Conservation (phyloP, 2,797 vertebrate species). For the Pantherophis alleghaniensis region DNA sequence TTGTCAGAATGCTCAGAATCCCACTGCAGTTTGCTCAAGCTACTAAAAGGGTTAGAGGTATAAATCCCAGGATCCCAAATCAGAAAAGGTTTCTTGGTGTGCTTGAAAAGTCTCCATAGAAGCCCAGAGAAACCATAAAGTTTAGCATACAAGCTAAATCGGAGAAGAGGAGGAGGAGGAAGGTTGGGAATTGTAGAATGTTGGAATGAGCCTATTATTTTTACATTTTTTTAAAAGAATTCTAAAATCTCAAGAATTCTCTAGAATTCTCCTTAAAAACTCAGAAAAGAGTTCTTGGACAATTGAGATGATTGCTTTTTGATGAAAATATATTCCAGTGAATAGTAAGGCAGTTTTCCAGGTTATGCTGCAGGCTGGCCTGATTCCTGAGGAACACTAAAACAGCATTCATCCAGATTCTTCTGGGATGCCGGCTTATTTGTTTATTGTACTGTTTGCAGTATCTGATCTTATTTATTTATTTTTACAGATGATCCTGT, state of each 20-base stretch:
- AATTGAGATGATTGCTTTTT: neutral
- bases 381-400: slow-evolving; percentile 1
- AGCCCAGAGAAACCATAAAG: neutral
- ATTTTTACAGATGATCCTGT: slow-evolving; percentile 4
- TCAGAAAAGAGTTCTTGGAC: neutral
- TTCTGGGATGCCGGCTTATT: neutral
- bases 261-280: neutral
- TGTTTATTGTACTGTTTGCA: slow-evolving; percentile 11
- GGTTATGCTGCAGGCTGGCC: neutral
- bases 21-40: neutral
- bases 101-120: neutral
- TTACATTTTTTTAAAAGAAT: neutral
- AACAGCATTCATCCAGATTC: neutral
- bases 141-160: neutral
- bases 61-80: neutral
- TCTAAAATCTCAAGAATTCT: neutral
- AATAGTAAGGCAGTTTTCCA: neutral
- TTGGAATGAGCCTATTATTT: neutral
- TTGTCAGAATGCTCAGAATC: neutral
- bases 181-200: neutral
- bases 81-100: neutral
- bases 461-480: neutral
- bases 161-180: neutral
- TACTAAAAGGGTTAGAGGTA: neutral
- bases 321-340: neutral